Base-by-base conservation (phyloP, 2,113 vertebrate species). In the Malurus elegans region DNA sequence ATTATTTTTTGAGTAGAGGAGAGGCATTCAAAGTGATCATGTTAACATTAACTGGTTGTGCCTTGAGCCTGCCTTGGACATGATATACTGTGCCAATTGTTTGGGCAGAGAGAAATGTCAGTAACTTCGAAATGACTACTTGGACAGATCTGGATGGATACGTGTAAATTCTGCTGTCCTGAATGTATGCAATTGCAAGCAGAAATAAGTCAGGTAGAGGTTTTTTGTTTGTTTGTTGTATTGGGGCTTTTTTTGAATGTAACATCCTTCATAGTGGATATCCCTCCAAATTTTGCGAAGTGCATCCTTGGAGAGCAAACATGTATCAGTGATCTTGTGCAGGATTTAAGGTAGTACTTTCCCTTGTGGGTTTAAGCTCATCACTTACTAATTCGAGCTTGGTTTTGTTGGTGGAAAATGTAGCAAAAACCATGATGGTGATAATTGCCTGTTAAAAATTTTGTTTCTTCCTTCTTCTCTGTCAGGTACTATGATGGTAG, bases 401-500 rank as follows among this genome's bases (percentile, higher is more conserved):
- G 32, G 7, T 54, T 80, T 88, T 84, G 29, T 3, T 79, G 60
- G 12, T 86, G 26, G 31, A 71, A 81, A 90, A 73, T 44, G 14
- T 50, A 83, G n/a, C 23, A 34, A 51, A 81, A 92, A 58, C 10
- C 18, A 50, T 14, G 12, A 19, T 18, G 4, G 2, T 72, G 20
- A 26, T 88, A 65, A 70, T 48, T 73, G 45, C 12, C 21, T 65
- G 4, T 79, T 78, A 50, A 82, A 86, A 87, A 12, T 19, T 57
- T 70, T 79, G 10, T 14, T 96, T 60, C 48, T 89, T 5, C 29
- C 9, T 8, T 50, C 18, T 93, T 66, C 20, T 94, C 20, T 94
- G 79, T 23, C 96, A 99, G 99, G 99, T 75, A 97, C 97, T 65
- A 99, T 99, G 99, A 99, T 99, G 98, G 61, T 99, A 71, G 98